Conservation (phyloP, 2,113 vertebrate genomes). For the Azemiops feae region DNA sequence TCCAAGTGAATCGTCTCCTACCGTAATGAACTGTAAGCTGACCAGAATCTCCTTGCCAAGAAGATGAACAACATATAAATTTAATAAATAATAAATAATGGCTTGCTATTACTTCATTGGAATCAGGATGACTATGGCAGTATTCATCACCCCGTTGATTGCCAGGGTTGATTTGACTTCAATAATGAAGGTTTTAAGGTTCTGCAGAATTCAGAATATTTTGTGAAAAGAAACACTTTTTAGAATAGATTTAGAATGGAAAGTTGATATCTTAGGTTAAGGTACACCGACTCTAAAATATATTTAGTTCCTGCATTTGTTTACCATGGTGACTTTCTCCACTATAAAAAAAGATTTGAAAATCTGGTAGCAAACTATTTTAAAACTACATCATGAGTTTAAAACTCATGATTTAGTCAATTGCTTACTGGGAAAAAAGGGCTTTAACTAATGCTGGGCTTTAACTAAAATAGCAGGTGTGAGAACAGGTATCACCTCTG, state of each 20-base stretch:
- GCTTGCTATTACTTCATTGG: no score
- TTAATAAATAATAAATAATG: no score
- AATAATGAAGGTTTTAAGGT: no score
- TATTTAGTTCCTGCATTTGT: background rate
- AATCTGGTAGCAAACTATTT: background rate
- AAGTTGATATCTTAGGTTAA: background rate
- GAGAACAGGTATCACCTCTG: background rate
- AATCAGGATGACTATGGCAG: no score
- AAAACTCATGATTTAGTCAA: background rate
- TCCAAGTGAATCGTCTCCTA: no score
- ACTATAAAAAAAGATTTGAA: background rate
- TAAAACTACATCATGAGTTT: background rate
- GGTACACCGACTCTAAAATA: background rate
- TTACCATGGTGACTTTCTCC: background rate
- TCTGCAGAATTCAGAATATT: no score
- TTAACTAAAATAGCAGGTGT: background rate
- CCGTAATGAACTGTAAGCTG: no score
- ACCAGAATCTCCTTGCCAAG: no score
- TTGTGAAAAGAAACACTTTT: background rate
- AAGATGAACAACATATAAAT: no score
- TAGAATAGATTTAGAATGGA: background rate
- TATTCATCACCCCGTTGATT: no score
- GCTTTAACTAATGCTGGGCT: background rate
- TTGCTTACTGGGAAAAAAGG: background rate
- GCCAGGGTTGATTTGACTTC: no score